Conservation (phyloP, 1,140 invertebrate species). For the Ridgeia piscesae region DNA sequence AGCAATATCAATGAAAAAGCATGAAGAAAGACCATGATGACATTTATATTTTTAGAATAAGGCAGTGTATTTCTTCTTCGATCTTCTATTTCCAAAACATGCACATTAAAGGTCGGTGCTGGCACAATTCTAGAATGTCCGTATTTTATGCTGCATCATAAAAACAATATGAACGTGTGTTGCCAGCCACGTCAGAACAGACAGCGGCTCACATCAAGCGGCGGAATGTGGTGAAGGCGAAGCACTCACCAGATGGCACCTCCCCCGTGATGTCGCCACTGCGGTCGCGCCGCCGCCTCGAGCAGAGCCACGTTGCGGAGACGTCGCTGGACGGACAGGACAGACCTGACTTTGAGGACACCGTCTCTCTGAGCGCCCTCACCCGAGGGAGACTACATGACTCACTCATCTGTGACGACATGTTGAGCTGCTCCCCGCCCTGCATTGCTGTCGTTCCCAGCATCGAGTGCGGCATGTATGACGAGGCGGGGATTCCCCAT, state of each 20-base stretch:
- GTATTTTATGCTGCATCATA: too few species aligned
- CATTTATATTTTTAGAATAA: too few species aligned
- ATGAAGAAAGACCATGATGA: too few species aligned
- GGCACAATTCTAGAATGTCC: too few species aligned
- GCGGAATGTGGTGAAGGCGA: neutral
- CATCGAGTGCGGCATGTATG: neutral
- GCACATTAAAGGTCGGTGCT: too few species aligned
- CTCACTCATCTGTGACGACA: neutral
- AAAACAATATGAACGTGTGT: neutral
- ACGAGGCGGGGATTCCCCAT: neutral
- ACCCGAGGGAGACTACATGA: neutral
- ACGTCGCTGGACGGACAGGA: conserved; percentile 25
- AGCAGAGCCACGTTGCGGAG: conserved; percentile 33
- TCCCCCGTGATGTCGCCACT: conserved; percentile 37
- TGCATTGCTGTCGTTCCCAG: neutral
- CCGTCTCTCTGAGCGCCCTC: neutral
- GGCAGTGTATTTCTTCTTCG: too few species aligned
- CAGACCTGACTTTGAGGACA: conserved; percentile 6
- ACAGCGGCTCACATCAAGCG: neutral
- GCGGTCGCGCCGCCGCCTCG: conserved; percentile 45
- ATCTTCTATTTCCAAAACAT: too few species aligned
- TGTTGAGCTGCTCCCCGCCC: neutral
- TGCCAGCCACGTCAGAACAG: neutral
- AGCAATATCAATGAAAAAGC: too few species aligned
- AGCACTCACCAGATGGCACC: neutral